phyloP scores from a whole-genome alignment of 2,888 invertebrate species.

The Tuta absoluta region DNA sequence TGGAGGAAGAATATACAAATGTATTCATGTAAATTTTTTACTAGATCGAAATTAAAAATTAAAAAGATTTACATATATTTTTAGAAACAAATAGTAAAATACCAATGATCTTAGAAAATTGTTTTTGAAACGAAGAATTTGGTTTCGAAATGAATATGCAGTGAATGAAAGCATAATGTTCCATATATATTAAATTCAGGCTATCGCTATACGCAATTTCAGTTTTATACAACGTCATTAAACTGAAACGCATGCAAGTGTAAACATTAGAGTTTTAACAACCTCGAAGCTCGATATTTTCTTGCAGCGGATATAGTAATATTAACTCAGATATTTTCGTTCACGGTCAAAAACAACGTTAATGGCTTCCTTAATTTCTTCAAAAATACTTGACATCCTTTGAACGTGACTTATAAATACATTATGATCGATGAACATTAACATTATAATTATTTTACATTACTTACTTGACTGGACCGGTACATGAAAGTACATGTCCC shows the following conservation, averaged over 20 bases:
- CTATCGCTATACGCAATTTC: constrained; percentile 1
- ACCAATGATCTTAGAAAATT: too few species aligned
- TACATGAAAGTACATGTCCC: not conserved
- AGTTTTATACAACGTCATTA: constrained; percentile 7
- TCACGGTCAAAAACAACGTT: constrained; percentile 40
- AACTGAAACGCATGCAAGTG: constrained; percentile 16
- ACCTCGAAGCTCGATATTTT: constrained; percentile 36
- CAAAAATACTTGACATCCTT: constrained; percentile 20
- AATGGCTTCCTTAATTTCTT: constrained; percentile 29
- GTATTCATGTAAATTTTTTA: too few species aligned
- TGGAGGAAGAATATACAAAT: too few species aligned
- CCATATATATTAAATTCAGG: not conserved
- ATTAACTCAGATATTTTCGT: constrained; percentile 41
- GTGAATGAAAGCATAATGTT: not conserved
- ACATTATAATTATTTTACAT: not conserved
- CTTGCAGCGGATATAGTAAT: constrained; percentile 43
- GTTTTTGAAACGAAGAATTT: too few species aligned
- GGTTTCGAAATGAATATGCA: too few species aligned
- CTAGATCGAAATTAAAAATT: too few species aligned
- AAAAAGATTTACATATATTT: too few species aligned
- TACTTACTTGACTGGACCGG: not conserved
- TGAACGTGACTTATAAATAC: constrained; percentile 2
- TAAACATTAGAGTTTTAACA: constrained; percentile 35
- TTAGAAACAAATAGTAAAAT: too few species aligned
- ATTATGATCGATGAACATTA: not conserved